These are phyloP conservation scores for Tinea pellionella DNA, from an alignment of 2,888 invertebrate genomes.

Conservation along the genomic window DNA sequence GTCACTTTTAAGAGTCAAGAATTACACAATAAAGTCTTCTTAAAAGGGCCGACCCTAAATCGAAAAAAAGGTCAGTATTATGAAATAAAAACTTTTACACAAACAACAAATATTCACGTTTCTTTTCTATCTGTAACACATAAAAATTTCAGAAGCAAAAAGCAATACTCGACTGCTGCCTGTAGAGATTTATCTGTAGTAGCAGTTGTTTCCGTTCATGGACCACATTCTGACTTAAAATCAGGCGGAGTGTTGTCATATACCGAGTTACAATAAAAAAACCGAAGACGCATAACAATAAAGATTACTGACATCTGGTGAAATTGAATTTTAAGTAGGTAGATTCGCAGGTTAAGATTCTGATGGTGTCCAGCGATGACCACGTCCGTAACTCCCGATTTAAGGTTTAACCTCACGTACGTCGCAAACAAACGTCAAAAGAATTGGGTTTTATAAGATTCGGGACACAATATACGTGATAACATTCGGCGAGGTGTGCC, in stretches of 20 bases:
- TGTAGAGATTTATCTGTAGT: no score
- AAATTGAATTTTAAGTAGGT: background rate
- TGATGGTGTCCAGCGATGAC: background rate
- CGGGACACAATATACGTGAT: constrained; percentile 5
- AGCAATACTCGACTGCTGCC: no score
- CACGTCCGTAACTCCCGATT: background rate
- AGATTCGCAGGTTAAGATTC: background rate
- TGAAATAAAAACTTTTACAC: no score
- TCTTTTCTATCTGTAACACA: background rate
- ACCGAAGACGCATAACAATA: background rate
- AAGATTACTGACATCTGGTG: background rate
- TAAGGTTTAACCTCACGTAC: constrained; percentile 6
- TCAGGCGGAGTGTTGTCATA: no score
- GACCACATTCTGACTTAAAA: no score
- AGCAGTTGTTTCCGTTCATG: no score
- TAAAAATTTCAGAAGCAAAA: background rate
- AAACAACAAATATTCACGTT: background rate
- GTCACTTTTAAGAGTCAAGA: no score
- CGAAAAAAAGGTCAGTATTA: no score
- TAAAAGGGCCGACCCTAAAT: no score
- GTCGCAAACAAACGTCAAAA: background rate
- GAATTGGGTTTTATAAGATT: background rate
- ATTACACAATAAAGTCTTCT: no score
- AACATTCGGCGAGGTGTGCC: background rate
- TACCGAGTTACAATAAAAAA: no score